Conservation (phyloP, 1,140 invertebrate species). For the Apocrypta bakeri region DNA sequence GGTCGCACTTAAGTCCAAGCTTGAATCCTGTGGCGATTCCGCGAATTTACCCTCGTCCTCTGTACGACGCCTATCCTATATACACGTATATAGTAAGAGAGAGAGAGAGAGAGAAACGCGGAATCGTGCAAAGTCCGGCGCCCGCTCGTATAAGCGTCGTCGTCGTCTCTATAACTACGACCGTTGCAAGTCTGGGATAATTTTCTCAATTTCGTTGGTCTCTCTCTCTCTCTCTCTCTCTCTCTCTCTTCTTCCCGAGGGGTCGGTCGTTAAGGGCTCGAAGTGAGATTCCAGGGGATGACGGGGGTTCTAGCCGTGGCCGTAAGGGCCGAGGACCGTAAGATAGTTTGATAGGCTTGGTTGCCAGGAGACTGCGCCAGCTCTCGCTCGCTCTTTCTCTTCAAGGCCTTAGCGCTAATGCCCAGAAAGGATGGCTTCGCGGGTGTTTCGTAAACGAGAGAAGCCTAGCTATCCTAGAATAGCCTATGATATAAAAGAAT, state of each 20-base stretch:
- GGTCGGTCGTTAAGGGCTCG: conserved; percentile 72
- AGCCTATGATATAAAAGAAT: background rate
- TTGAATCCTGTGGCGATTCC: conserved; percentile 19
- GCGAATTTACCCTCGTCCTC: background rate
- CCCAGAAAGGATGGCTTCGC: conserved; percentile 61
- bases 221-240: conserved; percentile 30
- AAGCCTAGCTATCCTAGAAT: background rate
- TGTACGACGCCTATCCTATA: background rate
- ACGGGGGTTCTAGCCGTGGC: conserved; percentile 49
- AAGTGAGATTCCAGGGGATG: conserved; percentile 71
- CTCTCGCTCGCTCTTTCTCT: conserved; percentile 8
- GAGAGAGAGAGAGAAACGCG: background rate
- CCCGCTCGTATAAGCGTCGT: conserved; percentile 55
- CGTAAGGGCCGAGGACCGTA: conserved; percentile 56
- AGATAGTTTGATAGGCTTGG: conserved; percentile 75
- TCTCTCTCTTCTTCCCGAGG: conserved; percentile 63
- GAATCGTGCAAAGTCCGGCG: conserved; percentile 34
- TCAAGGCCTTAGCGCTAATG: conserved; percentile 67
- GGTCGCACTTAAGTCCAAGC: conserved; percentile 24
- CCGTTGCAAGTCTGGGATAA: conserved; percentile 68
- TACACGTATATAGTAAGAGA: background rate
- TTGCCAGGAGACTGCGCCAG: conserved; percentile 68
- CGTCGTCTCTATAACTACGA: conserved; percentile 50
- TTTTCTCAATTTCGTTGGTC: conserved; percentile 74
- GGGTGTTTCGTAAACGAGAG: background rate